A percentile compares a stretch with the other conserved stretches of the same genome.
Conservation (phyloP, 2,797 vertebrate genomes). For the Spheniscus humboldti region DNA sequence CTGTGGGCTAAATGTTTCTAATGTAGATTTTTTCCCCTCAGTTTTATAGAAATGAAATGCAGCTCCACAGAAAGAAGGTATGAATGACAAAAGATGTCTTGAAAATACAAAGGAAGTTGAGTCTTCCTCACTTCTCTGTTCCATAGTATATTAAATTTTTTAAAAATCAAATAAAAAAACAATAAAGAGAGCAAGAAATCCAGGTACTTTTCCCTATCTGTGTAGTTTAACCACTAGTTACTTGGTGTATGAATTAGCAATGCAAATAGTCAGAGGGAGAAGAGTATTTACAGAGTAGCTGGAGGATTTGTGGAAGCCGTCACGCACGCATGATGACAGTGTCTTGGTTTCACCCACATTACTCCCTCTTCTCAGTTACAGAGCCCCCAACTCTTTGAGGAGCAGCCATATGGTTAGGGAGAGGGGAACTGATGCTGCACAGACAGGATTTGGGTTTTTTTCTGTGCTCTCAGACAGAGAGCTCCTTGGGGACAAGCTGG, state of each 20-base stretch:
- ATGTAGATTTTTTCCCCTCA: fast-evolving
- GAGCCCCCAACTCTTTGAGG: not conserved
- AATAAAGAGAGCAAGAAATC: not conserved
- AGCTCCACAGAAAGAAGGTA: not conserved
- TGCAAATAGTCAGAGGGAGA: not conserved
- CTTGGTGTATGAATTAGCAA: not conserved
- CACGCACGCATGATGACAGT: not conserved
- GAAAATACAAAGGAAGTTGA: not conserved
- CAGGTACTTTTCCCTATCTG: not conserved
- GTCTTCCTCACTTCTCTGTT: not conserved
- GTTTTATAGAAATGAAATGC: not conserved
- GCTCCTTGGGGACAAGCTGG: not conserved
- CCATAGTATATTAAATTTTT: not conserved
- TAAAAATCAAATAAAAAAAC: not conserved
- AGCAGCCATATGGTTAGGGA: not conserved
- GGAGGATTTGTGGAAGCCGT: not conserved
- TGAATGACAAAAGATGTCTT: not conserved
- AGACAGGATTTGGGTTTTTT: not conserved
- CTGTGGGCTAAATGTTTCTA: not conserved
- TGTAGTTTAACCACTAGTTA: not conserved
- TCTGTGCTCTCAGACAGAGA: not conserved
- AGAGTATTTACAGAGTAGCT: not conserved
- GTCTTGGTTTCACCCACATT: not conserved
- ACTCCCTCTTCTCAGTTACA: not conserved
- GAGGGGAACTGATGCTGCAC: not conserved